Base-by-base conservation (phyloP, 2,888 invertebrate species). In the Philereme transversata region DNA sequence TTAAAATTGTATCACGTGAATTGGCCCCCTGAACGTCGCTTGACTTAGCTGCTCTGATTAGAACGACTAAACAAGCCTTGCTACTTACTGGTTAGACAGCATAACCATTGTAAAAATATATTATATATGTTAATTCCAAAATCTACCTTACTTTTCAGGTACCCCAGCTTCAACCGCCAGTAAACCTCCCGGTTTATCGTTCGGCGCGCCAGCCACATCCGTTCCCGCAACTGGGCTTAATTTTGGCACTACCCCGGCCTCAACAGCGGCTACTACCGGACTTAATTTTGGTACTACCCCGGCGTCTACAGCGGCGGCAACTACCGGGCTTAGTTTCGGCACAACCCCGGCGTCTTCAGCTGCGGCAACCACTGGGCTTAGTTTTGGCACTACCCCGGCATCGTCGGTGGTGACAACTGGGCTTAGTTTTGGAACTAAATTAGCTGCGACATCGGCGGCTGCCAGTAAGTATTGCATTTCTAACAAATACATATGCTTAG, bases 311-410 rank as follows among this genome's bases (percentile, higher is more conserved):
- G 40, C 69, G 0, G 51, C 68, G 11, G 49, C 70, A 0, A 43
- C 70, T 0, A 57, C 73, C 8, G 73, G 72, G 3, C 68, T 74
- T n/a, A 65, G 62, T 57, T 77, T 80, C 51, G 74, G 73, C 0
- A 57, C 69, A 0, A 67, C 72, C 0, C 43, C 72, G 3, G 61
- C 71, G 0, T 56, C 72, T 0, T 9, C 73, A 1, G 68, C 70
- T n/a, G 48, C 68, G 1, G 48, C 68, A 0, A 43, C 61, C 3
- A 51, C 57, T 0, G 56, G 49, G 4, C 61, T 68, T 5, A 52
- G 65, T 47, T 75, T 74, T 34, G 66, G 67, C 3, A 57, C 69
- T 3, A 22, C 22, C 22, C 22, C 22, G 22, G 22, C 22, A 22
- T 22, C 22, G 1, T 22, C 22, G 22, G 36, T 71, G 0, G 22